Base-by-base conservation (phyloP, 2,797 vertebrate genomes). In the Anabas testudineus region DNA sequence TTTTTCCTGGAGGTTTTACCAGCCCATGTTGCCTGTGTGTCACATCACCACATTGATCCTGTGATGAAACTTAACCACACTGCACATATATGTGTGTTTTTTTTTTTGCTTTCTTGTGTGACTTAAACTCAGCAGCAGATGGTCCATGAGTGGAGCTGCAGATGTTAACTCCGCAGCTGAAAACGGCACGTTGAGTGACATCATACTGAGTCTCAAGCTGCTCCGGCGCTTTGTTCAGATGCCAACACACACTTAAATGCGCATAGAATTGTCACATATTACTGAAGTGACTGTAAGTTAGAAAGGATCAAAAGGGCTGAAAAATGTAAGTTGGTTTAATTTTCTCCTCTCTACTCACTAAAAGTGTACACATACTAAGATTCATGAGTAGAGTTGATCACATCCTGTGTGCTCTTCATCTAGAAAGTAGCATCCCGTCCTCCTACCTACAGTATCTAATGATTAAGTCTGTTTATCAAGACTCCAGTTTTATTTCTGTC, bases 121-220 rank as follows among this genome's bases (percentile, higher is more conserved):
- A 61, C 65, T 67, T 47, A 24, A 79, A 51, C 18, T 71, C 26
- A 45, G n/a, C 69, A 55, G 51, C 61, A 76, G 62, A 70, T 28
- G 65, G 64, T 73, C 45, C 41, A 4, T 49, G n/a, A 78, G 66
- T 56, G 61, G 59, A 81, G 51, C 67, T 67, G 76, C 81, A 90
- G 84, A 77, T 80, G 76, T 81, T 55, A 75, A 78, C 69, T 71
- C 48, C 69, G 68, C 80, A 76, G 83, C 67, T 77, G 64, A 73
- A 73, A n/a, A 68, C 61, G 41, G 56, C 70, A 59, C 63, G 66
- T 77, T 75, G 46, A 63, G 57, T 88, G 90, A 90, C 71, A 48
- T 87, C 85, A 87, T 72, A 22, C 62, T 53, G 67, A 56, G 76
- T 68, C 71, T 74, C 56, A 21, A 69, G 71, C 80, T 64, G 65